Percentiles rank a stretch among this genome's conserved stretches.
phyloP scores from a whole-genome alignment of 2,888 invertebrate species.

The Lymantria monacha region DNA sequence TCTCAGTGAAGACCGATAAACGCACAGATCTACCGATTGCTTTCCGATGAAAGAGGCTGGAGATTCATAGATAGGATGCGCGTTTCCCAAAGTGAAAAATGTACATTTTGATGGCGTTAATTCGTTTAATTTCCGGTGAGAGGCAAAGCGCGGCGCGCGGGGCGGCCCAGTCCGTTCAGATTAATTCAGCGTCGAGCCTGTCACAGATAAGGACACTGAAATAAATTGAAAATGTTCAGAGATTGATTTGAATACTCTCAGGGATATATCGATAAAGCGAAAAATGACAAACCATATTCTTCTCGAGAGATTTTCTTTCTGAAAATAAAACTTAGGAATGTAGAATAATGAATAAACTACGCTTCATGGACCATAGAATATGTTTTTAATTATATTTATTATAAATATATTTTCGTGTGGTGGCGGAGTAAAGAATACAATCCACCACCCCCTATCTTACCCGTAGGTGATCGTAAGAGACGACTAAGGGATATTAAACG shows the following conservation, averaged over 20 bases:
- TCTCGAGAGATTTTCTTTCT: constrained; percentile 44
- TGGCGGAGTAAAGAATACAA: too few relatives aligned
- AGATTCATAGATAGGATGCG: constrained; percentile 78
- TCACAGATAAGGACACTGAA: constrained; percentile 81
- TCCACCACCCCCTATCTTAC: too few relatives aligned
- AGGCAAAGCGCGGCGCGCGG: constrained; percentile 46
- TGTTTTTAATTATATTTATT: too few relatives aligned
- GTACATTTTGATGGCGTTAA: constrained; percentile 83
- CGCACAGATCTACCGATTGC: constrained; percentile 71
- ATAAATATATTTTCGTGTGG: too few relatives aligned
- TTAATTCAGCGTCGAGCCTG: constrained; percentile 79
- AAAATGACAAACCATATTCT: constrained; percentile 60
- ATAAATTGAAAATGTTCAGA: constrained; percentile 83
- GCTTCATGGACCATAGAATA: too few relatives aligned
- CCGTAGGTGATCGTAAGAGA: too few relatives aligned
- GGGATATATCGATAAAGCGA: constrained; percentile 69
- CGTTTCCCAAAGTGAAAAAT: constrained; percentile 80
- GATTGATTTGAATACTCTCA: constrained; percentile 81
- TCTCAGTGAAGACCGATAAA: constrained; percentile 78
- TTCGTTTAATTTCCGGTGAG: constrained; percentile 83
- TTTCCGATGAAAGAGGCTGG: constrained; percentile 75
- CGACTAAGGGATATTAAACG: too few relatives aligned
- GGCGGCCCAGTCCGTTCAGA: constrained; percentile 68
- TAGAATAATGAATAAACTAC: constrained; percentile 47
- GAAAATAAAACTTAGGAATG: constrained; percentile 46